Evolutionary conservation across 2,797 vertebrate species (phyloP).

Genomic region (Mus spretus): DNA sequence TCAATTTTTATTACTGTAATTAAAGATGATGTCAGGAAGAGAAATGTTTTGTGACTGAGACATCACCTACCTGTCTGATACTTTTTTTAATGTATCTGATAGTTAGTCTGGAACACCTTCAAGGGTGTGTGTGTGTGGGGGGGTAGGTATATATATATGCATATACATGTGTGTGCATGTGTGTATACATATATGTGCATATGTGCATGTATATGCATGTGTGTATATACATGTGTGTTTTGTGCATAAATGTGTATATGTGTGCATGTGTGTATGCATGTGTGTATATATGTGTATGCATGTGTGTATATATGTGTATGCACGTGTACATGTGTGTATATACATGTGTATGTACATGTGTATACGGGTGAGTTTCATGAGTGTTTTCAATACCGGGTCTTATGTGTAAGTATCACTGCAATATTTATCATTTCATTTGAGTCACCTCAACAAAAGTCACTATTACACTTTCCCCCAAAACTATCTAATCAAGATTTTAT

Average conservation of each 20-base stretch:
- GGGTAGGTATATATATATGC: no score
- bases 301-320: neutral
- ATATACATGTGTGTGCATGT: neutral
- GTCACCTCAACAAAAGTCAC: neutral
- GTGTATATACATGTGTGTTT: neutral
- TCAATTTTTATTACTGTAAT: conserved; percentile 71
- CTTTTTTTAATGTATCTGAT: conserved; percentile 16
- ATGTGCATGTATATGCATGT: neutral
- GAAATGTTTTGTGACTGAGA: conserved; percentile 62
- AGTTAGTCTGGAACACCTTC: conserved; percentile 3
- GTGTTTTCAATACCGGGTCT: neutral
- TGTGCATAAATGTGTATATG: neutral
- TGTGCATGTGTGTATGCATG: neutral
- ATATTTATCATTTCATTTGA: conserved; percentile 7
- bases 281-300: neutral
- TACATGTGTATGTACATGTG: neutral
- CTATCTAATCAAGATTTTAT: neutral
- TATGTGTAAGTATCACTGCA: neutral
- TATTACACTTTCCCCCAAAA: conserved; percentile 9
- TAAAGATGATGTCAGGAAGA: conserved; percentile 66
- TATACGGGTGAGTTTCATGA: neutral
- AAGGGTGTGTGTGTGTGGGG: neutral
- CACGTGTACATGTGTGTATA: neutral
- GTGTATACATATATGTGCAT: neutral
- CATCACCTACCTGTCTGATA: conserved; percentile 15